Evolutionary conservation across 2,797 vertebrate species (phyloP).

Genomic region (Peromyscus melanophrys): DNA sequence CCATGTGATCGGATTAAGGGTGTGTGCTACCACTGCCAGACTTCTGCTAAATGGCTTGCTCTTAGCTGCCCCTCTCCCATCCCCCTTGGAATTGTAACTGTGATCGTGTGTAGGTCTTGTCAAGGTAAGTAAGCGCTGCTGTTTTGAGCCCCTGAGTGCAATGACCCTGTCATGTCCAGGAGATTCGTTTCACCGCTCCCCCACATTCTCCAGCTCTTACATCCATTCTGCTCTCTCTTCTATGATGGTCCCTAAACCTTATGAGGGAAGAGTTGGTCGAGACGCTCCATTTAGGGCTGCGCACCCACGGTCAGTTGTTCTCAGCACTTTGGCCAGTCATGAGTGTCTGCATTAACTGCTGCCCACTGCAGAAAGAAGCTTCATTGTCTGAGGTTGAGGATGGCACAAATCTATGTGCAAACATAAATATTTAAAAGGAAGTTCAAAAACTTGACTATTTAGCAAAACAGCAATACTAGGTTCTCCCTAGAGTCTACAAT

Average conservation of each 20-base stretch:
- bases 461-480: not conserved
- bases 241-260: not conserved
- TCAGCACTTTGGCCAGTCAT: not conserved
- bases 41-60: no score
- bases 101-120: not conserved
- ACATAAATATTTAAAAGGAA: not conserved
- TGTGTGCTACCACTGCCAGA: no score
- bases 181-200: not conserved
- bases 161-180: not conserved
- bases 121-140: not conserved
- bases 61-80: not conserved
- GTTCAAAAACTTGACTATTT: not conserved
- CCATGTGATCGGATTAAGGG: no score
- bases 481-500: not conserved
- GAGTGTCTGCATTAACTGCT: not conserved
- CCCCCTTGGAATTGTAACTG: not conserved
- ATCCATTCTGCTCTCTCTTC: no score
- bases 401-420: not conserved
- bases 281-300: not conserved
- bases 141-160: not conserved
- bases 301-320: not conserved
- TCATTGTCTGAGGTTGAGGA: not conserved
- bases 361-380: not conserved
- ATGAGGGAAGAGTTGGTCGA: not conserved
- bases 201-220: not conserved